Evolutionary conservation across 2,797 vertebrate genomes (phyloP), one percentile per base, ranked within the genome.

Genomic region (Amphiprion clarkii): DNA sequence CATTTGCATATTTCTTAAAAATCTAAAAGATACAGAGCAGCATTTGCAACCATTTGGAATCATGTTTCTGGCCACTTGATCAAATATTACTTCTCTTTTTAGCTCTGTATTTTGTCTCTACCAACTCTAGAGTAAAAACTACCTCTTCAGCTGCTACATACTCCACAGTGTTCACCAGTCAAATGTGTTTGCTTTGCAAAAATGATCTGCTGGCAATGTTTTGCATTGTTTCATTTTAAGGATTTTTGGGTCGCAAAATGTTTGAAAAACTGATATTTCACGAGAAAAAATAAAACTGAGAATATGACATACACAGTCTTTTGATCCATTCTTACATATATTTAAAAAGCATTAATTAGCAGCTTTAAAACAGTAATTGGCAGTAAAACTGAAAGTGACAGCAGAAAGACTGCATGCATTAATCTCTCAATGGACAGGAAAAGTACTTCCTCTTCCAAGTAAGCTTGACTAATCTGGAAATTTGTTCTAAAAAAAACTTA

Each of bases 401-500:
- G n/a, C 8, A 33, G 11, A 11, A 16, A 21, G 9, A 55, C 27
- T 8, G 7, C 51, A 46, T 5, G 25, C 17, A 65, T n/a, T 71
- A 56, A 58, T 68, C n/a, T 6, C 3, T 44, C 12, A 39, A 13
- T 52, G 39, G 1, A 6, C 12, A 62, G 25, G 17, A 58, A 39
- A 67, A 52, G 27, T 57, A 53, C 14, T 60, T 55, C 58, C 17
- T 52, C 44, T 48, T 70, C 31, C 36, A 61, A 56, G 52, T 33
- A n/a, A n/a, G 11, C 66, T 60, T 54, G 31, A 9, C 33, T 59
- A 64, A 60, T 63, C 25, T 71, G 23, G 56, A 33, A 25, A 76
- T 59, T 68, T 49, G 3, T 36, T 64, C 23, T 63, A n/a, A 70
- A n/a, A 56, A 70, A 49, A 56, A 70, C 46, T 49, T 39, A 6